These are phyloP conservation scores for Channallabes apus DNA, from an alignment of 2,797 vertebrate species.

Conservation along the genomic window DNA sequence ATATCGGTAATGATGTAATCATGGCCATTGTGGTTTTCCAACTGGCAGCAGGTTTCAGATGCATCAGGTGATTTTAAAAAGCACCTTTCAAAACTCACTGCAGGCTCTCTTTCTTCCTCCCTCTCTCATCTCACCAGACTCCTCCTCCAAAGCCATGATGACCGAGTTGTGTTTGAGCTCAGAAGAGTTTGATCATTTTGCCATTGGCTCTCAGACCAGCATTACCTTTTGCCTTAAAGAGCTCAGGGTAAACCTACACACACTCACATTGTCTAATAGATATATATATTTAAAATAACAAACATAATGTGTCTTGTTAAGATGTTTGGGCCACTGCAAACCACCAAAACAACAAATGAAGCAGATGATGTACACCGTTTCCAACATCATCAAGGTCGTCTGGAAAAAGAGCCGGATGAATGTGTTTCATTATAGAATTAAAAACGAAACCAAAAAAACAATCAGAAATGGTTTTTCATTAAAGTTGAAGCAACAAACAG, in stretches of 20 bases:
- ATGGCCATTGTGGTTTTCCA: neutral
- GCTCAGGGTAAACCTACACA: slow-evolving; percentile 78
- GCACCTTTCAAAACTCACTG: neutral
- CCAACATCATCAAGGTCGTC: neutral
- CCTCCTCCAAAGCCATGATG: slow-evolving; percentile 77
- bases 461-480: neutral
- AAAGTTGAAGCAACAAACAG: no score
- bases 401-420: neutral
- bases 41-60: neutral
- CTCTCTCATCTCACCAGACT: slow-evolving; percentile 61
- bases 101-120: neutral
- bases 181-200: slow-evolving; percentile 85
- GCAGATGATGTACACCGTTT: neutral
- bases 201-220: slow-evolving; percentile 67
- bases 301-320: neutral
- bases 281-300: neutral
- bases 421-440: neutral
- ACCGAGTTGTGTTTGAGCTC: slow-evolving; percentile 86
- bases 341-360: neutral
- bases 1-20: neutral
- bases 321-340: neutral
- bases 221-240: slow-evolving; percentile 95
- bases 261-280: neutral
- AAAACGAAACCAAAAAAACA: neutral
- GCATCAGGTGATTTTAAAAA: neutral